These are phyloP conservation scores for Pristionchus exspectatus DNA, from an alignment of 2,888 invertebrate genomes.

Conservation along the genomic window DNA sequence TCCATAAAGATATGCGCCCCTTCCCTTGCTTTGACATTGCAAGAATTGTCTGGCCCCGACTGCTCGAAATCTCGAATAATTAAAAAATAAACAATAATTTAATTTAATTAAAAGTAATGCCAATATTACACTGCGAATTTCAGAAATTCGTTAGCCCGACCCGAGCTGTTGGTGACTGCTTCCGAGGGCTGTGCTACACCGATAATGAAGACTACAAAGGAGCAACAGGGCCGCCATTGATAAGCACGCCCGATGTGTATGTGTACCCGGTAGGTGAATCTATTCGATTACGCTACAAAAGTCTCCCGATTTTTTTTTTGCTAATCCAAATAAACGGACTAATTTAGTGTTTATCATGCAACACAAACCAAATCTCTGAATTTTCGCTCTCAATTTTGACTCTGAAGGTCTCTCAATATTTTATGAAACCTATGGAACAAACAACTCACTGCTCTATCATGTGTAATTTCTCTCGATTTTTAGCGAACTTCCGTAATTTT, in stretches of 20 bases:
- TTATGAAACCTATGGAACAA: too few relatives aligned
- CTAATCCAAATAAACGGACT: not conserved
- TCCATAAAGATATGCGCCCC: too few relatives aligned
- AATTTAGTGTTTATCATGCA: not conserved
- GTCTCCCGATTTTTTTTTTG: too few relatives aligned
- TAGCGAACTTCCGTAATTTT: not conserved
- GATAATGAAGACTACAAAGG: constrained; percentile 60
- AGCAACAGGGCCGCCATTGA: constrained; percentile 60
- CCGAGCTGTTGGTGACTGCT: constrained; percentile 66
- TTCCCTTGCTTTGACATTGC: too few relatives aligned
- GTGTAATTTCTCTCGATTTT: not conserved
- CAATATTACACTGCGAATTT: not conserved
- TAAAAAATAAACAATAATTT: too few relatives aligned
- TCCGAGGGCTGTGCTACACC: constrained; percentile 61
- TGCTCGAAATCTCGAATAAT: too few relatives aligned
- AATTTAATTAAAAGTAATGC: too few relatives aligned
- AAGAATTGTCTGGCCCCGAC: too few relatives aligned
- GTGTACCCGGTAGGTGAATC: constrained; percentile 19
- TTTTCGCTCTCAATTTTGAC: too few relatives aligned
- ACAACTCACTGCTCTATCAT: too few relatives aligned
- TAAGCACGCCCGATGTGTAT: constrained; percentile 16
- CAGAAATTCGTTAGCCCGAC: constrained; percentile 64
- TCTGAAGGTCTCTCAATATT: too few relatives aligned
- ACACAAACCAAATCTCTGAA: too few relatives aligned
- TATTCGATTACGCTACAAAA: not conserved